Conservation (phyloP, 2,888 invertebrate species). For the Punctoribates punctum region DNA sequence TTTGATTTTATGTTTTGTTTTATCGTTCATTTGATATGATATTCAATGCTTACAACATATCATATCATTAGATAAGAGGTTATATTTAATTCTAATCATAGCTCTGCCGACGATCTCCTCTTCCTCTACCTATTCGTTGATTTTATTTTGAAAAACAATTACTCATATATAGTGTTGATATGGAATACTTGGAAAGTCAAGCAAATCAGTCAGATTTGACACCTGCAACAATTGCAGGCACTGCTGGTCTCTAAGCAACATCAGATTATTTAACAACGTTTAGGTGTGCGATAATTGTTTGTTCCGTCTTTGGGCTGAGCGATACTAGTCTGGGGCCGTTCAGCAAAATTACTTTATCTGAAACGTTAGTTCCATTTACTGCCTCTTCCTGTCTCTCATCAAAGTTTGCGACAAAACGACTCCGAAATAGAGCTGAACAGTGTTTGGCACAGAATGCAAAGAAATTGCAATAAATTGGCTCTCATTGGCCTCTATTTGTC, state of each 20-base stretch:
- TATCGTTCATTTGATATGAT: conserved; percentile 29
- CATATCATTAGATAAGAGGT: neutral
- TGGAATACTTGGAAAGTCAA: neutral
- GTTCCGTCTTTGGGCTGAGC: conserved; percentile 27
- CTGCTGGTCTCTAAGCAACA: conserved; percentile 25
- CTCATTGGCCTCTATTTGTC: neutral
- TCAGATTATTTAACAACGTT: conserved; percentile 1
- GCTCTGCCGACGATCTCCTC: neutral
- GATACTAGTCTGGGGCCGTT: no score
- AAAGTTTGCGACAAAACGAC: conserved; percentile 15
- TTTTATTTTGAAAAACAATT: neutral
- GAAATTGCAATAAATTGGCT: neutral
- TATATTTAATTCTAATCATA: neutral
- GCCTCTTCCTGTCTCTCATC: conserved; percentile 11
- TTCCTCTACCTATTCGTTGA: neutral
- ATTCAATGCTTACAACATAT: conserved; percentile 6
- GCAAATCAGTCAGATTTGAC: conserved; percentile 1
- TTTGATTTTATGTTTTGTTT: neutral
- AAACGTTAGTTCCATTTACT: conserved; percentile 1
- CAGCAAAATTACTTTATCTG: neutral
- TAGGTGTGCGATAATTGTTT: conserved; percentile 30
- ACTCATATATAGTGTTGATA: neutral
- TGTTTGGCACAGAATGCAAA: neutral
- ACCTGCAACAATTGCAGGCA: neutral
- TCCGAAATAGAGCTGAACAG: neutral